Evolutionary conservation across 2,797 vertebrate genomes (phyloP).

Genomic region (Acipenser ruthenus): DNA sequence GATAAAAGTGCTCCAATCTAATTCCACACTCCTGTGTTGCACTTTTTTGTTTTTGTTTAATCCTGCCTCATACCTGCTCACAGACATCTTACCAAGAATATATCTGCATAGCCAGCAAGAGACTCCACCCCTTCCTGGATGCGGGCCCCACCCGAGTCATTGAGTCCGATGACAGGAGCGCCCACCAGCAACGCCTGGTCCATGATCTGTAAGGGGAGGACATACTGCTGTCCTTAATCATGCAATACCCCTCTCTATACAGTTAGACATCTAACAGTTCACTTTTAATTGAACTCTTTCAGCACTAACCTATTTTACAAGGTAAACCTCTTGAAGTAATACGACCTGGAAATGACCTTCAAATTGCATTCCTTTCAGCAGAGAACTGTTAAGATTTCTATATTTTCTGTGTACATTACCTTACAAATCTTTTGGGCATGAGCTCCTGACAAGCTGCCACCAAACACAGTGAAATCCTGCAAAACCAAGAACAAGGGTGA

Average conservation of each 20-base stretch:
- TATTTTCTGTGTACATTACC: conserved; percentile 46
- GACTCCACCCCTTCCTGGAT: conserved; percentile 97
- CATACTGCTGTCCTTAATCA: too few species aligned
- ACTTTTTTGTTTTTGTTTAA: not conserved
- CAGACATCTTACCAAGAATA: conserved; percentile 75
- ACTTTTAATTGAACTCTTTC: too few species aligned
- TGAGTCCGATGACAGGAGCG: conserved; percentile 90
- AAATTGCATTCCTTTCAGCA: too few species aligned
- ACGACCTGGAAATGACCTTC: too few species aligned
- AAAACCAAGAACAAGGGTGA: conserved; percentile 9
- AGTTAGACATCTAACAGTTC: too few species aligned
- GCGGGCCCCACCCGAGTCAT: conserved; percentile 92
- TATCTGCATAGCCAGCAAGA: conserved; percentile 93
- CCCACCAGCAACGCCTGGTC: conserved; percentile 90
- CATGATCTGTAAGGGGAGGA: conserved; percentile 70
- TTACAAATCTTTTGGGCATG: conserved; percentile 98
- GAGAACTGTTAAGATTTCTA: too few species aligned
- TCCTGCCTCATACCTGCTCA: not conserved
- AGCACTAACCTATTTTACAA: too few species aligned
- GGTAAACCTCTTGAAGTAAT: too few species aligned
- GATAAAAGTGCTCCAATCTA: too few species aligned
- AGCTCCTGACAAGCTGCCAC: conserved; percentile 91
- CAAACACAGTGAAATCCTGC: conserved; percentile 97
- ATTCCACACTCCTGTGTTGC: too few species aligned
- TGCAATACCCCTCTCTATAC: too few species aligned